Conservation (phyloP, 2,113 vertebrate species). For the Pantherophis guttatus region DNA sequence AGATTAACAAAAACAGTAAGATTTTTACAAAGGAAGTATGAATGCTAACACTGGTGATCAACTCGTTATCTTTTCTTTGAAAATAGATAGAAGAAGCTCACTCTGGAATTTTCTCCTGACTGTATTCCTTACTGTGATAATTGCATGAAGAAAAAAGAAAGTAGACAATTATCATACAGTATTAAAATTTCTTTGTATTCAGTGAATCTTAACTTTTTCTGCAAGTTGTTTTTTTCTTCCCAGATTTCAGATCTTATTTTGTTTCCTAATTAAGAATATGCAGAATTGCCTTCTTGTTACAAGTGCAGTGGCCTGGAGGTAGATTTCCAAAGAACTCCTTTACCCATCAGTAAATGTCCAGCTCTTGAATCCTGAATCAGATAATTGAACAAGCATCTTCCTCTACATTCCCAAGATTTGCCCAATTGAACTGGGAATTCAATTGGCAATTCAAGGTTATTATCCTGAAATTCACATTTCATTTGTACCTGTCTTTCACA, state of each 20-base stretch:
- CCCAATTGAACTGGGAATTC: background rate
- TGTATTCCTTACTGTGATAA: background rate
- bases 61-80: constrained; percentile 18
- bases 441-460: background rate
- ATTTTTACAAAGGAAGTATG: constrained; percentile 33
- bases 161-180: background rate
- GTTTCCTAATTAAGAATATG: background rate
- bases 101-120: background rate
- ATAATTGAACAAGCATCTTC: background rate
- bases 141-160: background rate
- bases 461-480: background rate
- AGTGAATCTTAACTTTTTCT: background rate
- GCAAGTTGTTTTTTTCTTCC: background rate
- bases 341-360: background rate
- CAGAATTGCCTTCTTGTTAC: background rate
- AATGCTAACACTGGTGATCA: background rate
- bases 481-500: background rate
- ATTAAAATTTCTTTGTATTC: background rate
- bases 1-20: constrained; percentile 19
- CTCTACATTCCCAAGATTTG: background rate
- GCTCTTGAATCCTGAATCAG: background rate
- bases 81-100: constrained; percentile 43
- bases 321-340: background rate
- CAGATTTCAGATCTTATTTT: background rate
- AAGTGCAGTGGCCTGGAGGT: background rate